Base-by-base conservation (phyloP, 2,797 vertebrate species). In the Tenualosa thibaudeaui region DNA sequence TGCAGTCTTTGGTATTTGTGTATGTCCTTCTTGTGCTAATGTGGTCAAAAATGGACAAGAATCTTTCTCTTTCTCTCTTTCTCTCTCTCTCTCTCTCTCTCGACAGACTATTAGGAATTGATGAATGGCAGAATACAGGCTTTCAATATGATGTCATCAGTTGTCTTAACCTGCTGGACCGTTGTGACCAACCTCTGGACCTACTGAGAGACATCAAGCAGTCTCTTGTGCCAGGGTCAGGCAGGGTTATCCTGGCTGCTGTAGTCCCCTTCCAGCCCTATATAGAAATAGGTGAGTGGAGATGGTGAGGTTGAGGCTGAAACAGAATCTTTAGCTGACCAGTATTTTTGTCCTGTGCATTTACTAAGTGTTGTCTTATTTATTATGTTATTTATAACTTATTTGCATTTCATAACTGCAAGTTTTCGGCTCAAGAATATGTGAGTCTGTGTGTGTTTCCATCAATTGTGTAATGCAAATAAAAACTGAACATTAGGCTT, bases 141-240 rank as follows among this genome's bases (percentile, higher is more conserved):
- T 97, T 99, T 92, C 96, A 97, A 87, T 99, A 98, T 68, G 97
- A 99, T 54, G 93, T 99, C 86, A 97, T 99, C 94, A 99, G 98
- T 96, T 99, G 98, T 91, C 94, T 99, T 92, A 99, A 99, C 91
- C 94, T 99, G 91, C 93, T 99, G 90, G 98, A 99, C 91, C 98
- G 98, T 85, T 99, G 97, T 85, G 97, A 99, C 24, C 95, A 97
- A 56, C 98, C 98, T 22, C 90, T 99, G 85, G 94, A 93, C 54
- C 96, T 99, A 58, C 94, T 99, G 91, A 94, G 89, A 89, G 96
- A 97, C 91, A 99, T 99, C 89, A 95, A 92, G 89, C 94, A 90
- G 37, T 95, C 97, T 0, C 94, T 99, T 83, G 96, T 98, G 87
- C 98, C 98, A 7, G 94, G 92, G 60, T 95, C 96, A 13, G 98